A percentile compares a stretch with the other conserved stretches of the same genome.
Evolutionary conservation across 2,113 vertebrate genomes (phyloP).

Genomic region (Xyrauchen texanus): DNA sequence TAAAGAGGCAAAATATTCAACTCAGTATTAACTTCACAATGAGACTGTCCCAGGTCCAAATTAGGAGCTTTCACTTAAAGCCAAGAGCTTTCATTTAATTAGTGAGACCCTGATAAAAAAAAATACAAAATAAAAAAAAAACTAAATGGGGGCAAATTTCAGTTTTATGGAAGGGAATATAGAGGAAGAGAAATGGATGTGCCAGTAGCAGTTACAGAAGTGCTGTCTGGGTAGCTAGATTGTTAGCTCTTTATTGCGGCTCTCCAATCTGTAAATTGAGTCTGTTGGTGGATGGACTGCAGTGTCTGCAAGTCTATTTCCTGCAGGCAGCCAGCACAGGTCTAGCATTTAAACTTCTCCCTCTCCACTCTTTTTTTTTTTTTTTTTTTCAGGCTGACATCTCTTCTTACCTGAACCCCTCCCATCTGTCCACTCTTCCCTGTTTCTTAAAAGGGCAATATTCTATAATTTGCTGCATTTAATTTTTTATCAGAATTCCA

Average conservation of each 20-base stretch:
- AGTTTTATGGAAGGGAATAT: slow-evolving; percentile 39
- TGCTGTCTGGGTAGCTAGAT: slow-evolving; percentile 65
- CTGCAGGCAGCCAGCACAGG: slow-evolving; percentile 57
- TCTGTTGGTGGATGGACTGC: slow-evolving; percentile 58
- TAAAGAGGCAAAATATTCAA: slow-evolving; percentile 65
- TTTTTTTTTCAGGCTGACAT: too few relatives aligned
- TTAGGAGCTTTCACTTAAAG: slow-evolving; percentile 53
- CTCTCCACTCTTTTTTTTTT: slow-evolving; percentile 38
- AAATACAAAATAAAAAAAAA: too few relatives aligned
- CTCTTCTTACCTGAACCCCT: too few relatives aligned
- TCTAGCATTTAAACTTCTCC: slow-evolving; percentile 68
- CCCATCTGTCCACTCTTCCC: too few relatives aligned
- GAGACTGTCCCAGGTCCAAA: slow-evolving; percentile 67
- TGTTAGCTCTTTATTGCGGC: slow-evolving; percentile 72
- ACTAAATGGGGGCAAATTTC: slow-evolving; percentile 53
- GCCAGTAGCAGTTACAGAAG: slow-evolving; percentile 64
- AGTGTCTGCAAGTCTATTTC: slow-evolving; percentile 66
- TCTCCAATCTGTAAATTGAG: slow-evolving; percentile 68
- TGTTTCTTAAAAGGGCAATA: too few relatives aligned
- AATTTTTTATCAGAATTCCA: too few relatives aligned
- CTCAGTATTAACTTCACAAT: slow-evolving; percentile 70
- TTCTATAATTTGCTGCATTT: too few relatives aligned
- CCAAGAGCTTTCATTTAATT: slow-evolving; percentile 74
- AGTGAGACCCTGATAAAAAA: slow-evolving; percentile 69
- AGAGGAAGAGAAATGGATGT: slow-evolving; percentile 43